phyloP scores from a whole-genome alignment of 2,888 invertebrate species.

The Altica lythri region DNA sequence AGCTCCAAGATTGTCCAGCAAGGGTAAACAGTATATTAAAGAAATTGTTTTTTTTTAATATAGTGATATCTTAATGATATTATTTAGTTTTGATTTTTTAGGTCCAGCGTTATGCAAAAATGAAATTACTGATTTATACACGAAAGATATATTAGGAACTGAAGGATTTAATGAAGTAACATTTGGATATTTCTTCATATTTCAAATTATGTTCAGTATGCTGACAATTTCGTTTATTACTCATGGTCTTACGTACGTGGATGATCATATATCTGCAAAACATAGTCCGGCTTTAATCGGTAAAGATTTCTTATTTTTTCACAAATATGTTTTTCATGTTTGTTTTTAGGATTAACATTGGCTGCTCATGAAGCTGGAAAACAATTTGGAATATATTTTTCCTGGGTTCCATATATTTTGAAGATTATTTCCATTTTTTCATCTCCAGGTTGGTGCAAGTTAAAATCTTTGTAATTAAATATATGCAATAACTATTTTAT shows the following conservation, averaged over 20 bases:
- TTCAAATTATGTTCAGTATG: conserved; percentile 46
- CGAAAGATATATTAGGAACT: background rate
- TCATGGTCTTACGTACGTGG: conserved; percentile 65
- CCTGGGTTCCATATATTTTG: conserved; percentile 45
- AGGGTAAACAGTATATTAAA: no score
- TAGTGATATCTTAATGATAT: no score
- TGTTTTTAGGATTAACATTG: conserved; percentile 44
- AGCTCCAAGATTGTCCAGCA: no score
- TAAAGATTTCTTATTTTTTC: no score
- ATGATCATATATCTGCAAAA: conserved; percentile 63
- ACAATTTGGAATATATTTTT: conserved; percentile 49
- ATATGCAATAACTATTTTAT: background rate
- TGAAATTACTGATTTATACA: background rate
- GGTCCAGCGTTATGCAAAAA: conserved; percentile 37
- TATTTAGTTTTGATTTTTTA: conserved; percentile 23
- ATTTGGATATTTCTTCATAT: conserved; percentile 55
- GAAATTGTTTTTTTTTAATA: no score
- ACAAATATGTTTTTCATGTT: no score
- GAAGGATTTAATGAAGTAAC: conserved; percentile 35
- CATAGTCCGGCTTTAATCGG: conserved; percentile 60
- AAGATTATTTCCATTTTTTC: conserved; percentile 41
- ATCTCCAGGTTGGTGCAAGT: conserved; percentile 42
- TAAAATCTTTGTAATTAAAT: no score
- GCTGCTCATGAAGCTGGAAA: conserved; percentile 47
- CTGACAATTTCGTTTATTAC: conserved; percentile 56